Evolutionary conservation across 2,888 invertebrate genomes (phyloP), one percentile per base, ranked within the genome.

Genomic region (Temnothorax rugatulus): DNA sequence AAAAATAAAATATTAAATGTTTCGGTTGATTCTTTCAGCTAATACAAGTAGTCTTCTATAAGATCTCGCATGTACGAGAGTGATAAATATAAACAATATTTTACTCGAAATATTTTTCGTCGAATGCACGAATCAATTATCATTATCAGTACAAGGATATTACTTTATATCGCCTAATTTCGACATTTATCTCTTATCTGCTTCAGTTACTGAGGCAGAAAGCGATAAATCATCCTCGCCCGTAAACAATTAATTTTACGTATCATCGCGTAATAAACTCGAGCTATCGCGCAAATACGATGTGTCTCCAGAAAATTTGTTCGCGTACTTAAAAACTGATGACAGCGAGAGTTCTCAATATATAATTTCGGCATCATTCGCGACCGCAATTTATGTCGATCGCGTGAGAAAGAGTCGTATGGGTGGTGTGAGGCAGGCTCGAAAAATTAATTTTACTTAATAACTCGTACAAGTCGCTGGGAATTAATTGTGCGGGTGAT

Each of bases 91-190:
- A 41, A 41, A 18, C 9, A 4, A 63, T 47, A 66, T 38, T 66
- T 41, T 34, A 21, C 11, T 47, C 11, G 34, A 47, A 66, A 75
- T 47, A 75, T 47, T 57, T 41, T n/a, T 25, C 44, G 15, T 13
- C 11, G 41, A 84, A 59, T 69, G 44, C 47, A 50, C 64, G 25
- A 68, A 64, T 69, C 61, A 76, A 88, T 83, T 66, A 69, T 41
- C 61, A 57, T 77, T 84, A 82, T 44, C 71, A 52, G 61, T 29
- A 25, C 52, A 29, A 61, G 71, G 73, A 73, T 82, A 64, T 73
- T 84, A n/a, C 41, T 83, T 90, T 88, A 90, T 89, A 90, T 77
- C 63, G 54, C 29, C 68, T 83, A 86, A 77, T 86, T 82, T 87
- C 68, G 71, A 81, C 79, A 54, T 61, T 68, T 68, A 47, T 18